Conservation (phyloP, 2,888 invertebrate species). For the Nebria salina region DNA sequence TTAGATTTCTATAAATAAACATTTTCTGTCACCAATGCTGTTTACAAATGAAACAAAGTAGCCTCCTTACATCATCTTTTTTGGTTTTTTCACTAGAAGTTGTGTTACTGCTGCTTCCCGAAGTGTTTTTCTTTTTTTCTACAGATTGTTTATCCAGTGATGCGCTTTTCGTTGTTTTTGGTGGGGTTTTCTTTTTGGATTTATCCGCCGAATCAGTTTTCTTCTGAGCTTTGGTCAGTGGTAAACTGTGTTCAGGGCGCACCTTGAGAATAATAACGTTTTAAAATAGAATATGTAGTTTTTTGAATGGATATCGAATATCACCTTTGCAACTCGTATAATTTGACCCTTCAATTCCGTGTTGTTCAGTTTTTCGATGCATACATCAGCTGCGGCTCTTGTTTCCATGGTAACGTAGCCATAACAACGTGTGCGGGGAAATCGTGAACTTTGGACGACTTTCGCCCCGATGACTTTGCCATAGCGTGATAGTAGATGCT, state of each 20-base stretch:
- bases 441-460: conserved; percentile 94
- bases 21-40: conserved; percentile 56
- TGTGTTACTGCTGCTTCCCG: background rate
- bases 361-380: conserved; percentile 89
- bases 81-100: conserved; percentile 52
- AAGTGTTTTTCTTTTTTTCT: conserved; percentile 26
- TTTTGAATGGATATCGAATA: conserved; percentile 53
- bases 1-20: conserved; percentile 47
- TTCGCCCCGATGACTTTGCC: conserved; percentile 97
- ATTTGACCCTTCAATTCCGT: conserved; percentile 95
- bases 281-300: background rate
- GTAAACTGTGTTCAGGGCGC: conserved; percentile 59
- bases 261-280: conserved; percentile 51
- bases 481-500: conserved; percentile 89
- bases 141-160: conserved; percentile 14
- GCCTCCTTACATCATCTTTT: conserved; percentile 56
- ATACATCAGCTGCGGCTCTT: conserved; percentile 87
- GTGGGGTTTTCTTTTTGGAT: conserved; percentile 48
- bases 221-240: conserved; percentile 50
- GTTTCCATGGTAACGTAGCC: conserved; percentile 97
- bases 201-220: conserved; percentile 44
- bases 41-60: conserved; percentile 47
- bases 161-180: conserved; percentile 36
- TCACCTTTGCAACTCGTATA: conserved; percentile 92
- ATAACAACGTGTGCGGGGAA: conserved; percentile 92